Base-by-base conservation (phyloP, 1,140 invertebrate species). In the Vanessa atalanta region DNA sequence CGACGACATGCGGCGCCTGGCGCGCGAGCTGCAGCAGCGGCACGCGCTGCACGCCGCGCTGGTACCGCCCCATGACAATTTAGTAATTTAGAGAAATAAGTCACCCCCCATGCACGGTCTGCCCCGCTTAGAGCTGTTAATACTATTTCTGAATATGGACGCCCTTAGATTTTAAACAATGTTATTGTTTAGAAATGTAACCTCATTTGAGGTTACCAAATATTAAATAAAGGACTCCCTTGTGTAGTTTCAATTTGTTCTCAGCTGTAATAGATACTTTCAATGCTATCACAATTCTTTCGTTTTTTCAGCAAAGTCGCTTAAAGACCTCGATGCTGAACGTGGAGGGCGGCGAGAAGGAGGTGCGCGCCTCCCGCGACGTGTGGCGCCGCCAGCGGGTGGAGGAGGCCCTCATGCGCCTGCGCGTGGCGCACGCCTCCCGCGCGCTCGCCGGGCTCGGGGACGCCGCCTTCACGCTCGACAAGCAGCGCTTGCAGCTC, bases 391-490 rank as follows among this genome's bases (percentile, higher is more conserved):
- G 94, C 61, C 86, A 87, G 76, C 94, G 95, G 69, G 95, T 96
- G 2, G 94, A 95, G 47, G 94, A 95, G 76, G 95, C 95, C 80
- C 91, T 96, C 43, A 75, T 95, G 73, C 84, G 94, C 65, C 88
- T 96, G 37, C 92, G 93, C 50, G 93, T 95, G 0, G 93, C 91
- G 43, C 94, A 95, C 79, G 93, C 94, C 3, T 88, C 94, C 51
- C 93, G 94, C 70, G 91, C 94, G 2, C 87, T 95, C 51, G 88
- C 91, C 2, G 94, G 93, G 31, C 91, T 95, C 57, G 94, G 94
- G 20, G 90, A 94, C 68, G 87, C 93, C 70, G 94, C 95, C 2
- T 95, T 94, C 78, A 73, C 80, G 11, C 76, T 88, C 5, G 87
- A 88, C 77, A 81, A 80, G 68, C 86, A 88, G 72, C 70, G 86